These are phyloP conservation scores for Ceyx erithaca DNA, from an alignment of 2,797 vertebrate genomes.

Conservation along the genomic window DNA sequence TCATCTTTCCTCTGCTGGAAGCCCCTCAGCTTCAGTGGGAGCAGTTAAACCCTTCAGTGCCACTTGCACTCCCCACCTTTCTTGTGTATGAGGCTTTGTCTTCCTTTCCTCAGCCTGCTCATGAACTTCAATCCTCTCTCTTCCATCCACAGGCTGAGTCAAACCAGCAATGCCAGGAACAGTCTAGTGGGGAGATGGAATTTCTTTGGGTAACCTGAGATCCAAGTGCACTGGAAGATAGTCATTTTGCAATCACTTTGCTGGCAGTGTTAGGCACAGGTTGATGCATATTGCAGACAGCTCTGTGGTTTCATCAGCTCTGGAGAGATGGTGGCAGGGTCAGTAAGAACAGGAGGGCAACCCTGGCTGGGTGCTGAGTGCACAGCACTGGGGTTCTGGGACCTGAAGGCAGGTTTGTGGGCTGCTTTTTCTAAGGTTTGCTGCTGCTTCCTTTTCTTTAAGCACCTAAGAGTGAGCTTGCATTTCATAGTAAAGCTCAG, in stretches of 20 bases:
- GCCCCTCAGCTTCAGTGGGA: not conserved
- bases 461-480: not conserved
- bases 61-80: not conserved
- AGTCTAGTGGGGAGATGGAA: not conserved
- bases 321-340: not conserved
- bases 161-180: not conserved
- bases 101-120: not conserved
- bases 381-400: not conserved
- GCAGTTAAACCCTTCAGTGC: not conserved
- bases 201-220: not conserved
- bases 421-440: not conserved
- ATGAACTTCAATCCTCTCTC: not conserved
- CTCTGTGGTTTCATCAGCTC: not conserved
- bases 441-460: not conserved
- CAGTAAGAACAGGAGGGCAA: not conserved
- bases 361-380: not conserved
- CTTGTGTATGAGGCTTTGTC: not conserved
- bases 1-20: not conserved
- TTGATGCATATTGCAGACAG: not conserved
- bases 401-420: not conserved
- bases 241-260: not conserved
- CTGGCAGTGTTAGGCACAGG: not conserved
- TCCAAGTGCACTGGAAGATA: not conserved
- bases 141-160: rapidly evolving
- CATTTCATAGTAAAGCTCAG: not conserved